A percentile compares a stretch with the other conserved stretches of the same genome.
Evolutionary conservation across 1,140 invertebrate genomes (phyloP).

Genomic region (Cyrtorhinus lividipennis): DNA sequence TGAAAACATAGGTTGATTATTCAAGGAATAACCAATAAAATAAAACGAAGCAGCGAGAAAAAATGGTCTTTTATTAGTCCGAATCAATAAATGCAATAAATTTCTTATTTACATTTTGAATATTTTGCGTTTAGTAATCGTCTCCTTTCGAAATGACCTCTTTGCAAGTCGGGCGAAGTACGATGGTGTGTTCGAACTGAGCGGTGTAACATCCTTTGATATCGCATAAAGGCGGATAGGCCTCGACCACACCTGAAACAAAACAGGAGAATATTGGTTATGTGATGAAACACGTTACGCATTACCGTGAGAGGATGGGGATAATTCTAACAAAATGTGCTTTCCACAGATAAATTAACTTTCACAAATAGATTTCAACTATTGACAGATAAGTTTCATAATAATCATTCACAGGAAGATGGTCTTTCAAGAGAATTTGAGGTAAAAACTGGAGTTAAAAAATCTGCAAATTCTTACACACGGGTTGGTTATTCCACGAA

Average conservation of each 20-base stretch:
- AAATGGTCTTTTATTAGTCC: too few relatives aligned
- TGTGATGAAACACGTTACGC: neutral
- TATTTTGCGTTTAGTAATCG: slow-evolving; percentile 59
- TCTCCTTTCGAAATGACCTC: slow-evolving; percentile 92
- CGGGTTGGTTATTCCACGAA: too few relatives aligned
- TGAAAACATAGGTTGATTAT: too few relatives aligned
- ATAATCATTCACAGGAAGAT: too few relatives aligned
- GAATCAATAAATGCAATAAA: neutral
- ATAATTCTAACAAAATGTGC: neutral
- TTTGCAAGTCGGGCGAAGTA: slow-evolving; percentile 95
- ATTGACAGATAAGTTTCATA: too few relatives aligned
- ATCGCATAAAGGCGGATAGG: slow-evolving; percentile 97
- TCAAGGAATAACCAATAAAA: too few relatives aligned
- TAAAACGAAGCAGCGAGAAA: too few relatives aligned
- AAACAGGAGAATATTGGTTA: slow-evolving; percentile 11
- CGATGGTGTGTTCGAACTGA: slow-evolving; percentile 97
- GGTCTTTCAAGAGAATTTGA: too few relatives aligned
- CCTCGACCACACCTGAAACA: slow-evolving; percentile 60
- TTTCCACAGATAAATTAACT: too few relatives aligned
- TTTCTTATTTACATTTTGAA: neutral
- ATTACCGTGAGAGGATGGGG: neutral
- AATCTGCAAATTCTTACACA: too few relatives aligned
- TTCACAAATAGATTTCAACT: too few relatives aligned
- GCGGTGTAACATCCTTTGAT: slow-evolving; percentile 97
- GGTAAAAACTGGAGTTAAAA: too few relatives aligned